phyloP scores from a whole-genome alignment of 2,797 vertebrate species.

The Pangasius larnaudii region DNA sequence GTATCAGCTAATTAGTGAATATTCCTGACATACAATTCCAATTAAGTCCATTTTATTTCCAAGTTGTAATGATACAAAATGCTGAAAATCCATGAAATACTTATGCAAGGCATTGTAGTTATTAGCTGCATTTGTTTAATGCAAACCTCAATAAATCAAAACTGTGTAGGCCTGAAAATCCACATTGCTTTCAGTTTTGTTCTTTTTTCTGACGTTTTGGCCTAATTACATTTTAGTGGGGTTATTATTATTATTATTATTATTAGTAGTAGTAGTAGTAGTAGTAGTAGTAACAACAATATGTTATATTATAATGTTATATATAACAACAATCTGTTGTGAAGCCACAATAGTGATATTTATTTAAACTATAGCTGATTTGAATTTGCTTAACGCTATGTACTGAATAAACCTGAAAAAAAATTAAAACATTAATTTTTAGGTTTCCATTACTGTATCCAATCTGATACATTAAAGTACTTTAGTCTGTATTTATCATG shows the following conservation, averaged over 20 bases:
- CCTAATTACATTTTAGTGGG: no score
- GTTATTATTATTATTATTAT: no score
- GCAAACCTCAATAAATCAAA: background rate
- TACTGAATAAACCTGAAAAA: background rate
- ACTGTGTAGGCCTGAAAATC: background rate
- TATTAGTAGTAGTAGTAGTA: no score
- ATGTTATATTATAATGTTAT: background rate
- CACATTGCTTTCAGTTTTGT: no score
- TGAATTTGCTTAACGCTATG: background rate
- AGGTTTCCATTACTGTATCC: background rate
- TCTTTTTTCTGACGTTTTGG: no score
- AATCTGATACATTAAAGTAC: background rate
- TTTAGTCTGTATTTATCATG: background rate
- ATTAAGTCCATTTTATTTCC: background rate
- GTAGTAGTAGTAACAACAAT: no score
- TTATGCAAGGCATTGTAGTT: background rate
- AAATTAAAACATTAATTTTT: background rate
- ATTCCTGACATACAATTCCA: background rate
- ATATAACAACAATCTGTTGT: no score
- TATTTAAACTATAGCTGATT: background rate
- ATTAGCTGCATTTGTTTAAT: background rate
- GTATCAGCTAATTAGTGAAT: no score
- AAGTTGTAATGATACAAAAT: background rate
- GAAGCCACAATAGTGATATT: background rate
- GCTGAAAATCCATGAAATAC: background rate